Evolutionary conservation across 2,797 vertebrate species (phyloP), one percentile per base, ranked within the genome.

Genomic region (Nyctibius grandis): DNA sequence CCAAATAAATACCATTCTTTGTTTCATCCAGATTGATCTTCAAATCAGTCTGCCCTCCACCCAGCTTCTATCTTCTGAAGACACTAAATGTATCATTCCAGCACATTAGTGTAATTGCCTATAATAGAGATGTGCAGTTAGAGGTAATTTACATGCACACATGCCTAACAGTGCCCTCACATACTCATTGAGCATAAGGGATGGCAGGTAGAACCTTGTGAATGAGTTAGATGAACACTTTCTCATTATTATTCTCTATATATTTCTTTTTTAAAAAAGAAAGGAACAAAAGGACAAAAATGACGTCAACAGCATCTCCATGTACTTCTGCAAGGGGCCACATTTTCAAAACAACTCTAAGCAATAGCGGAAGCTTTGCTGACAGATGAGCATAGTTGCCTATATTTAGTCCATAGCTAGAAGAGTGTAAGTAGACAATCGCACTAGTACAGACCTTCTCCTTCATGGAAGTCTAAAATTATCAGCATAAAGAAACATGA

Each of bases 111-210:
- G 91, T 95, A 95, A 95, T 97, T 96, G 96, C 90, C 96, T 97
- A 97, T 96, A 96, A 96, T 96, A 96, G 95, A 97, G 95, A 97
- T 93, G 93, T 95, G 95, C 96, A 96, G 95, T 95, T 95, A 95
- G 86, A 96, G 92, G 95, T 96, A 96, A 95, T 96, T 96, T 94
- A 96, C 95, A 95, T 96, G 93, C 96, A 96, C 95, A 95, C 97
- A 96, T 81, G 92, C 96, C 96, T 95, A 95, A 85, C 94, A 92
- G 94, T 95, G 92, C 88, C 95, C 95, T 95, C 94, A 96, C 54
- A 95, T 94, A 94, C 94, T 93, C 96, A 95, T 89, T 96, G 93
- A 96, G 86, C 75, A 51, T 91, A 95, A 97, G 94, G 86, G 89
- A 93, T 96, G 88, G 95, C 95, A 97, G 96, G 95, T 96, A 95